These are phyloP conservation scores for Gasteruption jaculator DNA, from an alignment of 2,888 invertebrate genomes.

Conservation along the genomic window DNA sequence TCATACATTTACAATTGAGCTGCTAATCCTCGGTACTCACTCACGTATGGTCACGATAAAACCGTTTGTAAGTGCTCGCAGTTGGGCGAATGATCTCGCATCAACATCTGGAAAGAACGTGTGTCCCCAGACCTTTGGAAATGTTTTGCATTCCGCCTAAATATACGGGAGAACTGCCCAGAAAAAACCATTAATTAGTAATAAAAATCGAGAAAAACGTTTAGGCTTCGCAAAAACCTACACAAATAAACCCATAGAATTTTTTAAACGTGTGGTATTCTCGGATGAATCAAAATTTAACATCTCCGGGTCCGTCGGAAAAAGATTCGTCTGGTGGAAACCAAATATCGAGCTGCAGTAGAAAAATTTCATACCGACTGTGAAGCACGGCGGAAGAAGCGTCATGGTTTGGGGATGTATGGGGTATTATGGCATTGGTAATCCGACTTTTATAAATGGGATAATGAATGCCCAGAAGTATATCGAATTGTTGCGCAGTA, in stretches of 20 bases:
- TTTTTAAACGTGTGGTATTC: constrained; percentile 13
- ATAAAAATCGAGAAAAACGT: constrained; percentile 6
- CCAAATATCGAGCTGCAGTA: neutral
- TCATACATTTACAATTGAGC: constrained; percentile 2
- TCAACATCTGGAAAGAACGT: constrained; percentile 9
- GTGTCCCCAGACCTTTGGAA: constrained; percentile 8
- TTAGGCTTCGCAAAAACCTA: constrained; percentile 6
- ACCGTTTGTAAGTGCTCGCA: constrained; percentile 1
- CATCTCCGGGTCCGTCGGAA: constrained; percentile 2
- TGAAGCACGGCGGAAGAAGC: constrained; percentile 4
- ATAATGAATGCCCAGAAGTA: constrained; percentile 7
- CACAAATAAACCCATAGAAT: constrained; percentile 9
- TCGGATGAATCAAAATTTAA: constrained; percentile 6
- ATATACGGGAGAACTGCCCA: constrained; percentile 13
- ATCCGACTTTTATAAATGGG: constrained; percentile 5
- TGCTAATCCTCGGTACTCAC: neutral
- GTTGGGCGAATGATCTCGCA: neutral
- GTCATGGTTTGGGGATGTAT: constrained; percentile 10
- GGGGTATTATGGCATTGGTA: neutral
- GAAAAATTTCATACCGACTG: constrained; percentile 4
- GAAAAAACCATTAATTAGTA: constrained; percentile 11
- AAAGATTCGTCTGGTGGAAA: constrained; percentile 7
- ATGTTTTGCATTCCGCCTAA: constrained; percentile 12
- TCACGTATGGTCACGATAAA: neutral
- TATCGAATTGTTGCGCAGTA: neutral